Conservation (phyloP, 2,888 invertebrate genomes). For the Hyalella azteca region DNA sequence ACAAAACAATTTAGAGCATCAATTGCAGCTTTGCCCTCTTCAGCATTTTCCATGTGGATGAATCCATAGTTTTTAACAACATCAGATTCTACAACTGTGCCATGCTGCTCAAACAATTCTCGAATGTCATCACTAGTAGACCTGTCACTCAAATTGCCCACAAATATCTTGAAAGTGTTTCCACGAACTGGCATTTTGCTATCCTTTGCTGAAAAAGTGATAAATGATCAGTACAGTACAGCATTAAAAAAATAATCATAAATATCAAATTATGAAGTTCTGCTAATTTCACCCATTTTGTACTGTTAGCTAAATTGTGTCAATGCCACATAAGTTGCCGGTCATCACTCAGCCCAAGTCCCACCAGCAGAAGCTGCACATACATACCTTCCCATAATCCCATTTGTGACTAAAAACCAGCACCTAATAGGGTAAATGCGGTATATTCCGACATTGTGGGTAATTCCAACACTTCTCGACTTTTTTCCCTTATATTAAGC, state of each 20-base stretch:
- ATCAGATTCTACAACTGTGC: slow-evolving; percentile 66
- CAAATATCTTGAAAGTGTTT: slow-evolving; percentile 95
- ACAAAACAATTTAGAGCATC: slow-evolving; percentile 85
- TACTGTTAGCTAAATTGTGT: no score
- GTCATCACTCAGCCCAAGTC: no score
- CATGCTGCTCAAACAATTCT: slow-evolving; percentile 79
- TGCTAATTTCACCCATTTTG: no score
- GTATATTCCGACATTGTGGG: no score
- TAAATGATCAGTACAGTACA: not conserved
- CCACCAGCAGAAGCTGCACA: no score
- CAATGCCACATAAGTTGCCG: no score
- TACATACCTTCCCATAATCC: no score
- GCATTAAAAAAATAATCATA: not conserved
- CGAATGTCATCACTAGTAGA: slow-evolving; percentile 72
- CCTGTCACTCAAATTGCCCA: slow-evolving; percentile 94
- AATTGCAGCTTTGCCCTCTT: slow-evolving; percentile 90
- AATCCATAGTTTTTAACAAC: slow-evolving; percentile 68
- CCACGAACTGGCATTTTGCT: slow-evolving; percentile 56
- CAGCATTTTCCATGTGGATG: slow-evolving; percentile 91
- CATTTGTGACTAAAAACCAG: no score
- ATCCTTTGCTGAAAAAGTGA: not conserved
- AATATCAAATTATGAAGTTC: not conserved
- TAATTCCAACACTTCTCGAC: no score
- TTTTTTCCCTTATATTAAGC: no score
- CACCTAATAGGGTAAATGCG: no score